Evolutionary conservation across 2,113 vertebrate genomes (phyloP).

Genomic region (Morone chrysops): DNA sequence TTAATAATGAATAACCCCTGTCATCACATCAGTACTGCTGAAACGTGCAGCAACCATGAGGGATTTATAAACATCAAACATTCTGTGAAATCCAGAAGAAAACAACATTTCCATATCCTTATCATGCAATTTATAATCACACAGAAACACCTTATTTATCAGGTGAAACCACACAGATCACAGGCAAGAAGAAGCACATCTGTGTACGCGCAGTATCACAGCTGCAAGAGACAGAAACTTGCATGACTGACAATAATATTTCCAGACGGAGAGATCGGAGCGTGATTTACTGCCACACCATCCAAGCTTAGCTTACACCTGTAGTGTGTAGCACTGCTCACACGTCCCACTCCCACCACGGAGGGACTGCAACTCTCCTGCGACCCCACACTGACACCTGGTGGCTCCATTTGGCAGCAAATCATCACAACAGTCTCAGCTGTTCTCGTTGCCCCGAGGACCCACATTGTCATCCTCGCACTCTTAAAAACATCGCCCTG

Average conservation of each 20-base stretch:
- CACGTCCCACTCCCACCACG: constrained; percentile 31
- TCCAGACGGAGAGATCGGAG: constrained; percentile 17
- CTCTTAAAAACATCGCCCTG: constrained; percentile 34
- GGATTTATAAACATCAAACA: constrained; percentile 32
- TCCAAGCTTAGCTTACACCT: constrained; percentile 66
- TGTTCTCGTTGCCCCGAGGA: constrained; percentile 20
- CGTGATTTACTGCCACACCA: constrained; percentile 49
- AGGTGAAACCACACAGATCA: constrained; percentile 17
- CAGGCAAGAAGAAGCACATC: neutral
- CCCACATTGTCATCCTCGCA: constrained; percentile 28
- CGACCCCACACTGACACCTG: constrained; percentile 76
- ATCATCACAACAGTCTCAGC: constrained; percentile 12
- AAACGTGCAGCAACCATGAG: constrained; percentile 42
- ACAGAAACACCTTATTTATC: constrained; percentile 20
- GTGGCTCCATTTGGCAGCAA: constrained; percentile 54
- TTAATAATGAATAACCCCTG: constrained; percentile 69
- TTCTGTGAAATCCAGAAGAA: constrained; percentile 7
- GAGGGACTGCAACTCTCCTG: constrained; percentile 3
- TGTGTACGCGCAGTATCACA: constrained; percentile 3
- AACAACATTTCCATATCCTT: constrained; percentile 31
- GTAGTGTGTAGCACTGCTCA: constrained; percentile 40
- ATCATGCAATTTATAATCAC: constrained; percentile 27
- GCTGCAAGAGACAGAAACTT: constrained; percentile 18
- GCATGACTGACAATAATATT: constrained; percentile 5
- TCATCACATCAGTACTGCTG: constrained; percentile 40